These are phyloP conservation scores for Bambusicola thoracicus DNA, from an alignment of 2,113 vertebrate species.

Conservation along the genomic window DNA sequence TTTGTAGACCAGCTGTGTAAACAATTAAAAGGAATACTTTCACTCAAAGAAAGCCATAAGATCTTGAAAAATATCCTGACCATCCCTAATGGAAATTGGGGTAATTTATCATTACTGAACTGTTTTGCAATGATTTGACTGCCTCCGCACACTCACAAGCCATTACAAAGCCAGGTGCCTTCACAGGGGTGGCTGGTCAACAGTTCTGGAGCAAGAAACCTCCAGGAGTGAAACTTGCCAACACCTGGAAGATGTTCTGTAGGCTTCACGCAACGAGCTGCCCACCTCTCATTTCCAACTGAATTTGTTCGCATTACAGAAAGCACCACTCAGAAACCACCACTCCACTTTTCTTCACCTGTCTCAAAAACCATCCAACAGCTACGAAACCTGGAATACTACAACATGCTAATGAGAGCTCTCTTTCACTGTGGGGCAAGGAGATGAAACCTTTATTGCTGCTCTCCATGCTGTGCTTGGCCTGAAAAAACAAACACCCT, in stretches of 20 bases:
- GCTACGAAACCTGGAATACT: background rate
- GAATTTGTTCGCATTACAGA: background rate
- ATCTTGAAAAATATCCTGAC: background rate
- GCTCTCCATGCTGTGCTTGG: background rate
- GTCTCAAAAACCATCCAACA: background rate
- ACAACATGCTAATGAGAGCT: background rate
- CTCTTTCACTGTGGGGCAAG: background rate
- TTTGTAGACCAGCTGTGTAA: background rate
- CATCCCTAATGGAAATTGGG: background rate
- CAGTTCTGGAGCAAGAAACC: background rate
- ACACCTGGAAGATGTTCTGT: background rate
- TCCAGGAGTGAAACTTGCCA: background rate
- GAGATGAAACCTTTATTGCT: background rate
- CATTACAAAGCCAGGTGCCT: background rate
- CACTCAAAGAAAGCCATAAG: background rate
- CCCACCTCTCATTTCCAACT: background rate
- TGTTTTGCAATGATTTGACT: background rate
- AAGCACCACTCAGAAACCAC: background rate
- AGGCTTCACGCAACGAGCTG: background rate
- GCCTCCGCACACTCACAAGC: background rate
- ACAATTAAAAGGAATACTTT: background rate
- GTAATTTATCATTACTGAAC: background rate
- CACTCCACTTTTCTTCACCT: background rate
- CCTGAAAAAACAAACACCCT: slow-evolving; percentile 8
- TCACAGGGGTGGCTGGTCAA: background rate